Evolutionary conservation across 2,113 vertebrate species (phyloP), one percentile per base, ranked within the genome.

Genomic region (Pavo muticus): DNA sequence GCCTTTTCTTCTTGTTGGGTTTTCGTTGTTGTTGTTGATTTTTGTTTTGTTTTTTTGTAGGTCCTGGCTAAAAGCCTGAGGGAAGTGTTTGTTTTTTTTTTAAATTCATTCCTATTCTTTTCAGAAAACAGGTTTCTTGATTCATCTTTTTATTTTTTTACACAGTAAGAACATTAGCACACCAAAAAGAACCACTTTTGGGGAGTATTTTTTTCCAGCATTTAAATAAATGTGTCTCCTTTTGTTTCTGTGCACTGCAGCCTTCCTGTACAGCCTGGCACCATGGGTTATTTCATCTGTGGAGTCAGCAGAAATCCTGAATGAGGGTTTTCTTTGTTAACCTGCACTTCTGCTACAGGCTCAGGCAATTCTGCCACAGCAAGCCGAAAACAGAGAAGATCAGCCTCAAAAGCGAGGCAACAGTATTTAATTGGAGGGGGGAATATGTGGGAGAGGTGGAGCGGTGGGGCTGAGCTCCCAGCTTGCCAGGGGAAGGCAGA

Each of bases 221-320:
- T 52, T 67, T 65, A 65, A 48, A 11, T 74, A 9, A 70, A 6
- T 17, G 9, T 67, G 21, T 29, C 25, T 87, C 52, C 25, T 6
- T 35, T 78, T 74, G 14, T 72, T 87, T 84, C 70, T 77, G 2
- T 81, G 35, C 56, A 14, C 50, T 65, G 52, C 19, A 59, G 11
- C 48, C 77, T 76, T 85, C 54, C 63, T 75, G 72, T 82, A 61
- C 71, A 69, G 16, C 64, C 29, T 59, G 14, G 30, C 35, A 50
- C 35, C 40, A 32, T 2, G 40, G 35, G 47, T 65, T 60, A 30
- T 88, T 89, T 93, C 81, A 45, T 64, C 59, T 45, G 4, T 47
- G 19, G 37, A 70, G 32, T 91, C n/a, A 90, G 48, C 14, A 94
- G 47, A 92, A 94, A 92, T 72, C 37, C 37, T 44, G 11, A 4